phyloP scores from a whole-genome alignment of 2,113 vertebrate species.

The Spea bombifrons region DNA sequence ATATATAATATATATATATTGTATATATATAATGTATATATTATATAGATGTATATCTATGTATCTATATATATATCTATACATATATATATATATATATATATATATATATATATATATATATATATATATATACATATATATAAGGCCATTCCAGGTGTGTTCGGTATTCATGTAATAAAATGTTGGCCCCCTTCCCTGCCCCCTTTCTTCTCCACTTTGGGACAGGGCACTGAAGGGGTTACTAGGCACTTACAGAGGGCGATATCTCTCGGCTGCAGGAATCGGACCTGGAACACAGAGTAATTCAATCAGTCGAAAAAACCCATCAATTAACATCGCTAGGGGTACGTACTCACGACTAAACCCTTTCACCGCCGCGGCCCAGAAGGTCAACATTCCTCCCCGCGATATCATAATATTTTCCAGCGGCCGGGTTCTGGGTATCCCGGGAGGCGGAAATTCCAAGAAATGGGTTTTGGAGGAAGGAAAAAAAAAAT shows the following conservation, averaged over 20 bases:
- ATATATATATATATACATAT: too few species aligned
- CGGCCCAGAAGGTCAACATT: constrained; percentile 33
- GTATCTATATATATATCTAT: too few species aligned
- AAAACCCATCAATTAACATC: constrained; percentile 45
- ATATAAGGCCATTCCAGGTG: too few species aligned
- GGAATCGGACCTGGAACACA: constrained; percentile 17
- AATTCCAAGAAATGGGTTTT: not conserved
- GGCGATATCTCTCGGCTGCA: constrained; percentile 12
- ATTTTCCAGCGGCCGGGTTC: constrained; percentile 14
- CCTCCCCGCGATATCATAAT: constrained; percentile 4
- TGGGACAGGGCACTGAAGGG: too few species aligned
- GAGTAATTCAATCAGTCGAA: constrained; percentile 31
- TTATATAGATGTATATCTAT: too few species aligned
- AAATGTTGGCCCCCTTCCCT: not conserved
- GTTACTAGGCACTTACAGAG: constrained; percentile 10
- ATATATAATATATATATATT: too few species aligned
- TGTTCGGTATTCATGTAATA: too few species aligned
- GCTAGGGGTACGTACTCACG: constrained; percentile 17
- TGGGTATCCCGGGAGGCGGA: not conserved
- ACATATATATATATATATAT: too few species aligned
- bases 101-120: too few species aligned
- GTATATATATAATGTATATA: too few species aligned
- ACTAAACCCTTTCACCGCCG: constrained; percentile 14
- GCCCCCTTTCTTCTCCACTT: not conserved
- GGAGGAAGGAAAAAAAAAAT: not conserved